These are phyloP conservation scores for Corydoras maculifer DNA, from an alignment of 2,113 vertebrate genomes.

Conservation along the genomic window DNA sequence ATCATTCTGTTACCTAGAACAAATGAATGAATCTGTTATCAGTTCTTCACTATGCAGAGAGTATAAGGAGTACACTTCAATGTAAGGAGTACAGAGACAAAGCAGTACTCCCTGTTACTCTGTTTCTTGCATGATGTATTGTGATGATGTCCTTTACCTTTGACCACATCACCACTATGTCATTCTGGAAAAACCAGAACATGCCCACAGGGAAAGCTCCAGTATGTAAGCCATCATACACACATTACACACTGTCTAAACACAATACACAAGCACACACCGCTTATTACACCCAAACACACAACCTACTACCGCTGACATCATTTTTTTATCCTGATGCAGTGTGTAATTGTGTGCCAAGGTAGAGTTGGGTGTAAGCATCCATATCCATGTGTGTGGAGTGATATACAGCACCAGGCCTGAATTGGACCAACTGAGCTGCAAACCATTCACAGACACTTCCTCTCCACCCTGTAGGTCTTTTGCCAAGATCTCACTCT, in stretches of 20 bases:
- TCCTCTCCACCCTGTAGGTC: constrained; percentile 20
- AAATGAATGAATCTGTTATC: too few relatives aligned
- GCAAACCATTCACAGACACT: constrained; percentile 29
- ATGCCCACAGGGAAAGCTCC: constrained; percentile 10
- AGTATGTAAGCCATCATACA: constrained; percentile 4
- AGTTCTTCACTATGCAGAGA: too few relatives aligned
- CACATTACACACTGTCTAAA: constrained; percentile 1
- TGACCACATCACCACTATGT: constrained; percentile 11
- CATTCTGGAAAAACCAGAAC: constrained; percentile 38
- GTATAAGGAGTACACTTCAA: too few relatives aligned
- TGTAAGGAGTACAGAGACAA: too few relatives aligned
- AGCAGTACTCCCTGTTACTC: background rate
- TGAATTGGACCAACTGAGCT: constrained; percentile 23
- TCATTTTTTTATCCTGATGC: constrained; percentile 4
- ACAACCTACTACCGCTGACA: constrained; percentile 17
- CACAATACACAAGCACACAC: background rate
- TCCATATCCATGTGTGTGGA: background rate
- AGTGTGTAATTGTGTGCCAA: constrained; percentile 18
- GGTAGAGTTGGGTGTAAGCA: constrained; percentile 12
- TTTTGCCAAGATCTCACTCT: constrained; percentile 21
- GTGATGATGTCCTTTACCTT: constrained; percentile 3
- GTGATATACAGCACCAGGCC: constrained; percentile 22
- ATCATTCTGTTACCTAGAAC: too few relatives aligned
- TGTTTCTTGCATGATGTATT: constrained; percentile 1
- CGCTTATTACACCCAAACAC: constrained; percentile 9